These are phyloP conservation scores for Hydriomena furcata DNA, from an alignment of 2,888 invertebrate genomes.

Conservation along the genomic window DNA sequence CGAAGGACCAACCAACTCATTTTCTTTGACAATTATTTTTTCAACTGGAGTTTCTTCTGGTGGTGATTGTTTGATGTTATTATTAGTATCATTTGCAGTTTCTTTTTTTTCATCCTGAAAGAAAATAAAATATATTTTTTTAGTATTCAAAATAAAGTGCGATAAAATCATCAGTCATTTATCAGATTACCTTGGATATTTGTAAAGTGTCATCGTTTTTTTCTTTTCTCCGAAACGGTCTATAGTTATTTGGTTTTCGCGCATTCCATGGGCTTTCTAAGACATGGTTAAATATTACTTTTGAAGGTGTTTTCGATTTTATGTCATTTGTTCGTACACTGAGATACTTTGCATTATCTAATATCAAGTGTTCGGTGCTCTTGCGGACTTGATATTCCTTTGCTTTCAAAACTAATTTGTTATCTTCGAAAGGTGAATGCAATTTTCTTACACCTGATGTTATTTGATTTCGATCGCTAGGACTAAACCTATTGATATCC, in stretches of 20 bases:
- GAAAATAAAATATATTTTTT: constrained; percentile 1
- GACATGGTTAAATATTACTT: constrained; percentile 75
- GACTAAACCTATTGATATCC: constrained; percentile 1
- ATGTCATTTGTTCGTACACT: constrained; percentile 4
- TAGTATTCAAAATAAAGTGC: neutral
- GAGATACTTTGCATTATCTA: constrained; percentile 10
- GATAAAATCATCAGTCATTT: too few species aligned
- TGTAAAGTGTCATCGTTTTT: constrained; percentile 18
- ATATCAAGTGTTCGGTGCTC: neutral
- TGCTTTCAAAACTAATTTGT: constrained; percentile 1
- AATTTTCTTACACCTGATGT: neutral
- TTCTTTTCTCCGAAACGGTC: constrained; percentile 59
- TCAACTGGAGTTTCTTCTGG: constrained; percentile 14
- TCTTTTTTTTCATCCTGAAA: constrained; percentile 42
- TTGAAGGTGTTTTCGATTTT: constrained; percentile 15
- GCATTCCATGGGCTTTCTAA: constrained; percentile 84
- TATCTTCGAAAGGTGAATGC: neutral
- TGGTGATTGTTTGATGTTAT: constrained; percentile 45
- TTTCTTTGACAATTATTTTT: constrained; percentile 14
- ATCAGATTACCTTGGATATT: constrained; percentile 36
- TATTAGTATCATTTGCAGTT: constrained; percentile 52
- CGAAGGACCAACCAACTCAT: constrained; percentile 12
- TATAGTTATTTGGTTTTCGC: constrained; percentile 61
- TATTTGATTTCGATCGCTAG: neutral
- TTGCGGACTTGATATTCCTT: constrained; percentile 1